Evolutionary conservation across 2,888 invertebrate species (phyloP).

Genomic region (Synergus itoensis): DNA sequence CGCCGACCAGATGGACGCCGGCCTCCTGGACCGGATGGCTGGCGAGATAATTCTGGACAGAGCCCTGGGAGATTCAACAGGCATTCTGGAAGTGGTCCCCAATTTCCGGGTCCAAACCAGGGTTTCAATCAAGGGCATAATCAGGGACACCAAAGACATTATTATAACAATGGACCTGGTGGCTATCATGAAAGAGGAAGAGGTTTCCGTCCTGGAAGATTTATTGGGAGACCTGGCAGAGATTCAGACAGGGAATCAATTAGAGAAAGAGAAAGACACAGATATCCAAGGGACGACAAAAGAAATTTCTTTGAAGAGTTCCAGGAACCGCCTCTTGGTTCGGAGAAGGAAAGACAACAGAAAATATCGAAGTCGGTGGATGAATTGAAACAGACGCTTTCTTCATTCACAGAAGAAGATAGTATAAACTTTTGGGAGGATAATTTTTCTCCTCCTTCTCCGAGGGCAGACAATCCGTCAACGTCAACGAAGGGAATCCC

Average conservation of each 20-base stretch:
- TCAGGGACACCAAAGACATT: conserved; percentile 22
- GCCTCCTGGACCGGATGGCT: conserved; percentile 48
- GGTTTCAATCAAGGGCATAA: not conserved
- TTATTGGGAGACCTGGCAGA: not conserved
- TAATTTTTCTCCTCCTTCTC: conserved; percentile 53
- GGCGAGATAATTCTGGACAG: conserved; percentile 50
- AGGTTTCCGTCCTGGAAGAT: not conserved
- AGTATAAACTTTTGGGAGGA: conserved; percentile 65
- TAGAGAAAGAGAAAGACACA: not conserved
- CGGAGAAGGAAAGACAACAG: conserved; percentile 72
- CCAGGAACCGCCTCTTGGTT: conserved; percentile 67
- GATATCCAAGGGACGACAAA: not conserved
- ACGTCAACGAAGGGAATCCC: conserved; percentile 59
- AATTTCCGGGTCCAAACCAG: conserved; percentile 46
- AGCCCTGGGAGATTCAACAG: conserved; percentile 52
- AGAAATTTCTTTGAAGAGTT: conserved; percentile 42
- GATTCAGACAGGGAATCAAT: not conserved
- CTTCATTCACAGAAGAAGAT: conserved; percentile 65
- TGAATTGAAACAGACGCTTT: conserved; percentile 70
- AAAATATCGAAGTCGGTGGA: conserved; percentile 73
- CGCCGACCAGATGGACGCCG: conserved; percentile 46
- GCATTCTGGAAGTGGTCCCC: conserved; percentile 51
- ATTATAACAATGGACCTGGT: conserved; percentile 18
- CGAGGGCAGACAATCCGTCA: conserved; percentile 27
- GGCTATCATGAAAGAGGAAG: not conserved